Evolutionary conservation across 1,140 invertebrate species (phyloP).

Genomic region (Olivierus martensii): DNA sequence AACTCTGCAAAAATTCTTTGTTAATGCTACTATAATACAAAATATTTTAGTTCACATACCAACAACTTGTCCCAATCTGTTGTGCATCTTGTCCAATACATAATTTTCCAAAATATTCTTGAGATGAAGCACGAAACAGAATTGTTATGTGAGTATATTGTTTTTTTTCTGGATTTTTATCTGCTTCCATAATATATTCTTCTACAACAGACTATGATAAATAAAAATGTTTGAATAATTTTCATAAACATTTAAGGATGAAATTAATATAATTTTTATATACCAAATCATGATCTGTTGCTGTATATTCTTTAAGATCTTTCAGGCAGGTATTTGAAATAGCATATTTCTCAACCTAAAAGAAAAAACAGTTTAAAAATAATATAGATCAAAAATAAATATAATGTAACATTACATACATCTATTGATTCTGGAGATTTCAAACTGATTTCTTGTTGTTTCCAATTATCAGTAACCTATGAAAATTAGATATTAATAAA

Average conservation of each 20-base stretch:
- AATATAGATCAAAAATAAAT: too few relatives aligned
- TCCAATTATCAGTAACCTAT: neutral
- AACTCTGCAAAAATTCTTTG: too few relatives aligned
- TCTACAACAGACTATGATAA: conserved; percentile 50
- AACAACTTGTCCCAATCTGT: neutral
- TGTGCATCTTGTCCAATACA: neutral
- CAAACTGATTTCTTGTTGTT: neutral
- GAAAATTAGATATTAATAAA: neutral
- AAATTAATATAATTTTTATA: neutral
- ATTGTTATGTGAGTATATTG: conserved; percentile 59
- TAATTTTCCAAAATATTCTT: conserved; percentile 72
- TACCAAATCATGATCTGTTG: conserved; percentile 39
- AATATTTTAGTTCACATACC: neutral
- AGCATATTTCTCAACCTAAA: conserved; percentile 14
- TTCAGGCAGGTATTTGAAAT: conserved; percentile 31
- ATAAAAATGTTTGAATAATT: neutral
- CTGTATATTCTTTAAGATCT: conserved; percentile 48
- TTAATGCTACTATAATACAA: too few relatives aligned
- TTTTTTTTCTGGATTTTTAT: conserved; percentile 25
- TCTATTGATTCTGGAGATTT: neutral
- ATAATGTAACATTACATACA: neutral
- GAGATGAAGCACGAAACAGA: conserved; percentile 65
- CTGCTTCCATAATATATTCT: conserved; percentile 76
- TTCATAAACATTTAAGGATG: neutral
- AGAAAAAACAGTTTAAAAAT: neutral